Evolutionary conservation across 2,888 invertebrate species (phyloP).

Genomic region (Zygothrica quintamaculata): DNA sequence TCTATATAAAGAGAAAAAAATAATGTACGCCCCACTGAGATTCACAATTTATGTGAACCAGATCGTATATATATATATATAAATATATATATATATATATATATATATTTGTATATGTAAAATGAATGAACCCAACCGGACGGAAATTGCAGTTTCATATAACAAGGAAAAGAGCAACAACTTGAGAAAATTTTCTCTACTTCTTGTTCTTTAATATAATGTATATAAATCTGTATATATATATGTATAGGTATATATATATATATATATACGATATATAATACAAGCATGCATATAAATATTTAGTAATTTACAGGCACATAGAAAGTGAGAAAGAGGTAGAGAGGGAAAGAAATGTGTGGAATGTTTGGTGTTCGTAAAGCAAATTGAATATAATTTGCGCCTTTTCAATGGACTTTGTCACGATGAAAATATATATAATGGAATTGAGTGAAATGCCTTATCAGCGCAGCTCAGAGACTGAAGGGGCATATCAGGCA

Average conservation of each 20-base stretch:
- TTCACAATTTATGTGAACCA: too few relatives aligned
- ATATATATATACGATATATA: too few relatives aligned
- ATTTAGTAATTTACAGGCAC: too few relatives aligned
- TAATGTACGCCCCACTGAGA: constrained; percentile 29
- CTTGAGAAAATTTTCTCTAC: constrained; percentile 40
- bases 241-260: too few relatives aligned
- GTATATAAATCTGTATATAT: constrained; percentile 11
- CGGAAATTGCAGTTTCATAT: constrained; percentile 58
- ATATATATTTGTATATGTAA: background rate
- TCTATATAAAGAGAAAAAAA: constrained; percentile 38
- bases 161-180: constrained; percentile 20
- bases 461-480: constrained; percentile 37
- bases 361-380: constrained; percentile 13
- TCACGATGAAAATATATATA: constrained; percentile 20
- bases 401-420: constrained; percentile 40
- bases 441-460: constrained; percentile 30
- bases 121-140: constrained; percentile 28
- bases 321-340: background rate
- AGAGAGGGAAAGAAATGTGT: background rate
- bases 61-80: too few relatives aligned
- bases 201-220: constrained; percentile 4
- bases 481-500: constrained; percentile 1
- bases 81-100: too few relatives aligned
- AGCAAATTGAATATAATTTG: constrained; percentile 40
- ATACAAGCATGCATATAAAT: too few relatives aligned